Conservation (phyloP, 2,113 vertebrate genomes). For the Sula dactylatra region DNA sequence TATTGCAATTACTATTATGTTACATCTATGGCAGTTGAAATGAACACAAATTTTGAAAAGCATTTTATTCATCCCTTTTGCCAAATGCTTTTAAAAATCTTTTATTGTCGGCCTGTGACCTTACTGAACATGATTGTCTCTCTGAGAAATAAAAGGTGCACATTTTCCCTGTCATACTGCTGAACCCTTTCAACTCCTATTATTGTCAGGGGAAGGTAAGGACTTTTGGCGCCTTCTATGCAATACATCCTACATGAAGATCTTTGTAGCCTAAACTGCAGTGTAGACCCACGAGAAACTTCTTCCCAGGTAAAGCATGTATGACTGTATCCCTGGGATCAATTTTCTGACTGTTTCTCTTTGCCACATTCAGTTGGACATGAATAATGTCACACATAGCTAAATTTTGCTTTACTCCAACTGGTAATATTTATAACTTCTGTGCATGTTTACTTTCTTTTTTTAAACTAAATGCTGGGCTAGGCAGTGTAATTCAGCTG, state of each 20-base stretch:
- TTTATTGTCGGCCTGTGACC: not conserved
- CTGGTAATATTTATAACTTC: not conserved
- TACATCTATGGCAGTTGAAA: not conserved
- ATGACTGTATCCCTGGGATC: not conserved
- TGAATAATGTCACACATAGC: not conserved
- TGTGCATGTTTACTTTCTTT: not conserved
- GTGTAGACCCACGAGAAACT: not conserved
- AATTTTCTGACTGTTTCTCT: not conserved
- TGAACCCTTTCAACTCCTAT: not conserved
- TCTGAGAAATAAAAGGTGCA: not conserved
- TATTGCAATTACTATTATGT: not conserved
- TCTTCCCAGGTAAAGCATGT: not conserved
- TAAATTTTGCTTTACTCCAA: not conserved
- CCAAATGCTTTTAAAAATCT: not conserved
- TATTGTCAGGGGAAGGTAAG: not conserved
- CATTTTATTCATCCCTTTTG: not conserved
- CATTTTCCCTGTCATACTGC: not conserved
- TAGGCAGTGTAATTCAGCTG: not conserved
- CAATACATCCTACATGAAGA: not conserved
- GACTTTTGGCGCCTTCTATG: not conserved
- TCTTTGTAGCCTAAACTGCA: not conserved
- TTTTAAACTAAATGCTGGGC: not conserved
- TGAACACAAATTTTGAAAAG: constrained; percentile 1
- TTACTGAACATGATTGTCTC: not conserved
- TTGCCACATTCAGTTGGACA: not conserved